Base-by-base conservation (phyloP, 2,888 invertebrate genomes). In the Sceliomorpha sp. region DNA sequence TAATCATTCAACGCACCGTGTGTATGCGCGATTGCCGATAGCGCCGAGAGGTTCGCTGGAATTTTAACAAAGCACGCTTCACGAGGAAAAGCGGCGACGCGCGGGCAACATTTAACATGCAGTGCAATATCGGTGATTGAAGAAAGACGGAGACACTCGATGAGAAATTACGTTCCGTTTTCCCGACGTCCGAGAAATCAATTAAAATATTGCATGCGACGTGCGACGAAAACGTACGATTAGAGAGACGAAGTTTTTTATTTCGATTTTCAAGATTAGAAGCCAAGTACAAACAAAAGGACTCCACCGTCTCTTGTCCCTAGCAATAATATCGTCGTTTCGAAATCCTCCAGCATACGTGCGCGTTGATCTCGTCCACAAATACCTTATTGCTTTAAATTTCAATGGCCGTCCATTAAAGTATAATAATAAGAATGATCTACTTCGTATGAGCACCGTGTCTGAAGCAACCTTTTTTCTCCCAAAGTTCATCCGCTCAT, bases 1-100 rank as follows among this genome's bases (percentile, higher is more conserved):
- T 51, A 60, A 42, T 60, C 48, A 60, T 29, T 48, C 48, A 39
- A n/a, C 32, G 34, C 14, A 37, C 3, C 13, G 13, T 32, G 13
- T 24, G 26, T 31, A 17, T 26, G 14, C 17, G 26, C 50, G 37
- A 47, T 24, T 12, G 15, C 6, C 48, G 48, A 50, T 37, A 50
- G 17, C 50, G 24, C 7, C 15, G 26, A 42, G 36, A 36, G 37
- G 39, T 44, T 36, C 44, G 13, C 20, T 26, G 15, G 36, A 36
- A 40, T 64, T 66, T 51, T 58, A 45, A 58, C 45, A 58, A 58
- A 58, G 47, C 47, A 24, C 37, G 32, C 37, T 53, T 34, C 45
- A 58, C 44, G 45, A 47, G 31, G 44, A 59, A 48, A 47, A 31
- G 12, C 17, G 39, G 48, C 36, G 48, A 55, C 42, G 44, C 20